Evolutionary conservation across 2,113 vertebrate species (phyloP), one percentile per base, ranked within the genome.

Genomic region (Gopherus evgoodei): DNA sequence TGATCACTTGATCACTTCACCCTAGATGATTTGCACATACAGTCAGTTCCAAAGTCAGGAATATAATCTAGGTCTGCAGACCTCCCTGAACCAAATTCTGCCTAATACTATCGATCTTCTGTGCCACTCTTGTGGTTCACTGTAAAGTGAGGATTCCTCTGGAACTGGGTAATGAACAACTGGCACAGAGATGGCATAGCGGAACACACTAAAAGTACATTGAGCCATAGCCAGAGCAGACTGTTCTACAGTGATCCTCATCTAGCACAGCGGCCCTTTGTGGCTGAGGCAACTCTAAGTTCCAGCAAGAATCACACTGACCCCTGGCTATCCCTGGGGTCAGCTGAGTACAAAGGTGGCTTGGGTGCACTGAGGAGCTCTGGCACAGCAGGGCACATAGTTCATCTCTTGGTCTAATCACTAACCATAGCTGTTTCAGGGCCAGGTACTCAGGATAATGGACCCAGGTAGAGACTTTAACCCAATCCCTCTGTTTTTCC

Each of bases 401-500:
- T 54, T 86, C 85, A 21, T 52, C 65, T 59, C 69, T 90, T 89
- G 52, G 42, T 93, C 91, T 86, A 85, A 90, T 90, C 91, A 83
- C 84, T 95, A 93, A 93, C 78, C 11, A 42, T 8, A 1, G 0
- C 2, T 91, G 54, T 3, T 86, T 93, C 87, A 72, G 80, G n/a
- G 52, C 86, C 94, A 96, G 94, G 27, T 38, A 69, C 90, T 90
- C 82, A 87, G 83, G 87, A 42, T 72, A 21, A 72, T 11, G 56
- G 13, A 91, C 86, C 42, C 84, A 90, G 24, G 59, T 85, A 42
- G n/a, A 22, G 8, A 22, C 59, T 85, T 89, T 54, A 85, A 94
- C 69, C 82, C 88, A 93, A 93, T 42, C 82, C 59, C 59, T 42
- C 62, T 9, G 79, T 96, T 93, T 54, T 93, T 86, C 76, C 69